A percentile compares a stretch with the other conserved stretches of the same genome.
Conservation (phyloP, 1,140 invertebrate species). For the Drosophila athabasca region DNA sequence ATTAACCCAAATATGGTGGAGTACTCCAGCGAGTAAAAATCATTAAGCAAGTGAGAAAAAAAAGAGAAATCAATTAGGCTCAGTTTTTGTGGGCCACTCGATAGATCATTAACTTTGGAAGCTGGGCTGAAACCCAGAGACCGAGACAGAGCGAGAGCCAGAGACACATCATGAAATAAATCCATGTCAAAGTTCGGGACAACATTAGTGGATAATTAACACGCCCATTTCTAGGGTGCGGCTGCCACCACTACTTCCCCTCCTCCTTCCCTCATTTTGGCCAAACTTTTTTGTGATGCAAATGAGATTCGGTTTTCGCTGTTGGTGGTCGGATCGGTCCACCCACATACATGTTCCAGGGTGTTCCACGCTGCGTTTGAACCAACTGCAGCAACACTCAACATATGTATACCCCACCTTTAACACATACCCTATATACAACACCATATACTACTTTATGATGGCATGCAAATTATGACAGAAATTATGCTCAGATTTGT, state of each 20-base stretch:
- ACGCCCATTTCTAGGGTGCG: conserved; percentile 58
- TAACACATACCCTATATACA: neutral
- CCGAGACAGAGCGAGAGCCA: neutral
- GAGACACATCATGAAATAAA: conserved; percentile 14
- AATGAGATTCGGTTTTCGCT: conserved; percentile 60
- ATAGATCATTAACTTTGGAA: conserved; percentile 40
- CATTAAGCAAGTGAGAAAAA: conserved; percentile 28
- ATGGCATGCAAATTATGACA: conserved; percentile 58
- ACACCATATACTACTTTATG: conserved; percentile 8
- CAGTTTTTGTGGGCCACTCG: conserved; percentile 35
- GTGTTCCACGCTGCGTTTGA: conserved; percentile 52
- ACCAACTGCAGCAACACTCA: conserved; percentile 59
- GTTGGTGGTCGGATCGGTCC: conserved; percentile 52
- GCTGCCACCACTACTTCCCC: too few relatives aligned
- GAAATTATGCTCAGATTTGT: conserved; percentile 46
- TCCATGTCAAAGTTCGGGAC: conserved; percentile 66
- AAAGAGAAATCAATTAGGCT: conserved; percentile 46
- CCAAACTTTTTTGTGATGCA: conserved; percentile 74
- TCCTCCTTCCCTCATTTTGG: conserved; percentile 46
- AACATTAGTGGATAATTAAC: conserved; percentile 80
- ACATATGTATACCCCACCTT: neutral
- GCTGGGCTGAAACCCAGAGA: neutral
- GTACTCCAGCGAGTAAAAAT: neutral
- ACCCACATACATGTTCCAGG: conserved; percentile 1
- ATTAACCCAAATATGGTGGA: conserved; percentile 5